A percentile compares a stretch with the other conserved stretches of the same genome.
Evolutionary conservation across 2,113 vertebrate species (phyloP).

Genomic region (Oncorhynchus keta): DNA sequence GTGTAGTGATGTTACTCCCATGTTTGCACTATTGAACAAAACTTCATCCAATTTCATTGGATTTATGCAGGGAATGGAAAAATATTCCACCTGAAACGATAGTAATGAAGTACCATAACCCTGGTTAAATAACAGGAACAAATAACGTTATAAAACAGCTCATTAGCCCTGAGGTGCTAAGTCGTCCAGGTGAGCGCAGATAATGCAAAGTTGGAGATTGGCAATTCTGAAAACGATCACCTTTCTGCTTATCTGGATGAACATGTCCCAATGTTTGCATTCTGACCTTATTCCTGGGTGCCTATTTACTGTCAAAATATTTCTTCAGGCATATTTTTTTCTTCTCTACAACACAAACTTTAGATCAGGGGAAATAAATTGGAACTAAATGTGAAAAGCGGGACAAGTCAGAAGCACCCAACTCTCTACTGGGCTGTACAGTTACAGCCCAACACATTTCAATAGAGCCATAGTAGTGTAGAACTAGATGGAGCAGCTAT

Average conservation of each 20-base stretch:
- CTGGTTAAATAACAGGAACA: neutral
- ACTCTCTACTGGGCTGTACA: constrained; percentile 19
- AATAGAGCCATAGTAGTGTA: constrained; percentile 13
- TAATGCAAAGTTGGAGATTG: constrained; percentile 9
- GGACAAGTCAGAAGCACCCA: constrained; percentile 12
- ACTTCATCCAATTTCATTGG: neutral
- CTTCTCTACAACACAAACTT: constrained; percentile 9
- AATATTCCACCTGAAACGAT: neutral
- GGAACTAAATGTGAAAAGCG: constrained; percentile 28
- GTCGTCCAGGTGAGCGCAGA: neutral
- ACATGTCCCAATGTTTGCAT: constrained; percentile 13
- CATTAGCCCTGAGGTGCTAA: constrained; percentile 18
- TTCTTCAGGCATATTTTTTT: constrained; percentile 12
- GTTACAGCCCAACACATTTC: constrained; percentile 23
- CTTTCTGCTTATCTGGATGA: constrained; percentile 4
- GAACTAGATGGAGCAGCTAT: neutral
- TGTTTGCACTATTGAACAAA: constrained; percentile 9
- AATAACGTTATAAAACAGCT: constrained; percentile 10
- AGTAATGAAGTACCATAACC: neutral
- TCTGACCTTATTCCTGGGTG: constrained; percentile 13
- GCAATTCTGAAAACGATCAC: constrained; percentile 11
- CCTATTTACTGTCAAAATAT: neutral
- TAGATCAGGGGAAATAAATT: constrained; percentile 18
- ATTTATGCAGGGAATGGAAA: constrained; percentile 8
- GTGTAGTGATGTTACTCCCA: neutral